Conservation (phyloP, 2,888 invertebrate species). For the Caenorhabditis virilis region DNA sequence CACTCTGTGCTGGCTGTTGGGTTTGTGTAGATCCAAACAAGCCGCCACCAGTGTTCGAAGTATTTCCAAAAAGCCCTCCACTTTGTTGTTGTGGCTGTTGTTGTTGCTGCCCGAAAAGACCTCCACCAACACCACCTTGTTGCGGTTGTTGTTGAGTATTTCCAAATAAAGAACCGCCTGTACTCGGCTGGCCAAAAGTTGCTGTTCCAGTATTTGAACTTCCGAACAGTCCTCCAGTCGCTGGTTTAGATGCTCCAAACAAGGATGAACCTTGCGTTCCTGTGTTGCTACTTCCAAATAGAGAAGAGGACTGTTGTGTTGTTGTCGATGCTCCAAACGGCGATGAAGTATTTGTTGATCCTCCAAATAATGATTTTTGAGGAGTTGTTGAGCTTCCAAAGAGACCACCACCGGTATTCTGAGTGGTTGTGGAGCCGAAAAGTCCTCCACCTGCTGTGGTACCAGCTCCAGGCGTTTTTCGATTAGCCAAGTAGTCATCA, state of each 20-base stretch:
- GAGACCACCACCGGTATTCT: constrained; percentile 54
- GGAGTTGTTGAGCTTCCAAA: constrained; percentile 59
- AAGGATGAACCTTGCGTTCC: constrained; percentile 35
- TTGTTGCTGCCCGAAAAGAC: constrained; percentile 70
- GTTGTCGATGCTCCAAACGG: constrained; percentile 17
- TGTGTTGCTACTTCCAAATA: constrained; percentile 40
- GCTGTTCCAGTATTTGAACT: background rate
- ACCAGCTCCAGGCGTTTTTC: constrained; percentile 76
- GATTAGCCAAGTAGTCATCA: constrained; percentile 88
- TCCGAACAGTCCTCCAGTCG: constrained; percentile 8
- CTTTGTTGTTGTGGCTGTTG: constrained; percentile 12
- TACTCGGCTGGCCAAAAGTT: background rate
- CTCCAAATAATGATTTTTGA: constrained; percentile 44
- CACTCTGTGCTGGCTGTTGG: constrained; percentile 10
- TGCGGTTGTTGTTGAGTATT: constrained; percentile 1
- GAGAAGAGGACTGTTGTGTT: constrained; percentile 15
- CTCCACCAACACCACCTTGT: constrained; percentile 6
- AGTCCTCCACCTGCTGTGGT: constrained; percentile 42
- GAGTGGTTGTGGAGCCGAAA: constrained; percentile 35
- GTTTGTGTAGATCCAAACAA: constrained; percentile 33
- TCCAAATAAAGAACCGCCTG: constrained; percentile 5
- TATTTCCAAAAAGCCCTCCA: constrained; percentile 27
- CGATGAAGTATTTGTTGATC: constrained; percentile 11
- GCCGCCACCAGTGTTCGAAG: constrained; percentile 14
- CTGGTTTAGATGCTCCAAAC: constrained; percentile 47